A percentile compares a stretch with the other conserved stretches of the same genome.
phyloP scores from a whole-genome alignment of 2,113 vertebrate genomes.

The Hassar affinis region DNA sequence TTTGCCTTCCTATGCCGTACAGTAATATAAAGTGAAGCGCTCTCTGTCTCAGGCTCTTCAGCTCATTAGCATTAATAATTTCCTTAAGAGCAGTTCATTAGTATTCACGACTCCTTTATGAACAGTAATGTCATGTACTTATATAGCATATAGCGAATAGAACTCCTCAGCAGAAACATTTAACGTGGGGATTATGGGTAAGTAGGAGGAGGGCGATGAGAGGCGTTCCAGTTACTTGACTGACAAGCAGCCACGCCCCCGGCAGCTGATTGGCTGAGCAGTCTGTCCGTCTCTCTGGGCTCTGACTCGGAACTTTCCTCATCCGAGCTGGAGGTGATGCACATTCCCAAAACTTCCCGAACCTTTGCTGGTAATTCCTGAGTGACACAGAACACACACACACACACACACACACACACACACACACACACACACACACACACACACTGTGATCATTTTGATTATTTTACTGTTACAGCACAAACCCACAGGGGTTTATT shows the following conservation, averaged over 20 bases:
- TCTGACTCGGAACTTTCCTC: conserved; percentile 62
- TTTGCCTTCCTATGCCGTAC: background rate
- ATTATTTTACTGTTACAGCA: background rate
- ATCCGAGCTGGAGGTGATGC: conserved; percentile 56
- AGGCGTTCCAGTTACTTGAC: background rate
- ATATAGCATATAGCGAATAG: too few relatives aligned
- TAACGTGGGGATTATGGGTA: conserved; percentile 54
- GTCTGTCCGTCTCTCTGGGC: conserved; percentile 51
- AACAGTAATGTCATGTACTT: background rate
- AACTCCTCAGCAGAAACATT: background rate
- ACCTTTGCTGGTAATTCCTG: conserved; percentile 74
- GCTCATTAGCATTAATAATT: background rate
- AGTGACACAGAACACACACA: background rate
- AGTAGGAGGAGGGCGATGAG: conserved; percentile 46
- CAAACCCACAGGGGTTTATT: background rate
- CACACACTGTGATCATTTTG: background rate
- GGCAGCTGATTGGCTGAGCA: conserved; percentile 53
- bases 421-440: background rate
- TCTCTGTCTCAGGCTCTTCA: background rate
- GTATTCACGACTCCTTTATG: background rate
- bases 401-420: conserved; percentile 1
- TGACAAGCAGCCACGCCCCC: conserved; percentile 40
- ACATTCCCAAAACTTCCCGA: conserved; percentile 70
- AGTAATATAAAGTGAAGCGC: background rate
- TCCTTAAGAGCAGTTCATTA: background rate